These are phyloP conservation scores for Sitobion miscanthi DNA, from an alignment of 1,140 invertebrate species.

Conservation along the genomic window DNA sequence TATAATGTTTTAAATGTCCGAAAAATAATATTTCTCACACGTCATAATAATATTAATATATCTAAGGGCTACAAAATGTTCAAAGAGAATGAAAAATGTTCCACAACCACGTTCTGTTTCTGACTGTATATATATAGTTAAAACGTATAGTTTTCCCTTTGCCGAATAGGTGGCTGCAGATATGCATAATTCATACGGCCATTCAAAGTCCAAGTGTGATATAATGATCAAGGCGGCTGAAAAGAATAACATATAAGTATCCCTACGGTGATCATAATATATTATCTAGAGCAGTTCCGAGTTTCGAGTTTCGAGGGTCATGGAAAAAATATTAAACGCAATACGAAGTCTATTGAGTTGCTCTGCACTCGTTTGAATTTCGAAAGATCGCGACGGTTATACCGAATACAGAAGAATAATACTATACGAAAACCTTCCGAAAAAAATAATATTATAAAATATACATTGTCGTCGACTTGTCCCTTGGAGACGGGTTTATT, in stretches of 20 bases:
- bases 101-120: neutral
- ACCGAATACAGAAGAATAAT: too few relatives aligned
- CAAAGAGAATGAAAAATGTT: neutral
- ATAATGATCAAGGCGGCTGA: neutral
- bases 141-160: neutral
- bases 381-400: too few relatives aligned
- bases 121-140: too few relatives aligned
- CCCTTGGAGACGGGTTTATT: too few relatives aligned
- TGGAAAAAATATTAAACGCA: neutral
- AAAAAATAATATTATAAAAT: too few relatives aligned
- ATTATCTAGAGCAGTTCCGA: neutral
- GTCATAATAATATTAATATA: neutral
- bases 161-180: neutral
- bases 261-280: neutral
- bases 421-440: too few relatives aligned
- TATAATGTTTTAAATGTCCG: too few relatives aligned
- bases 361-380: neutral
- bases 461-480: too few relatives aligned
- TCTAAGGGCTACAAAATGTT: neutral
- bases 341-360: neutral
- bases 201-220: neutral
- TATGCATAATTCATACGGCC: neutral
- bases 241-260: neutral
- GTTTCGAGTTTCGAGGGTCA: neutral
- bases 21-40: neutral